These are phyloP conservation scores for Bibio marci DNA, from an alignment of 2,888 invertebrate species.

Conservation along the genomic window DNA sequence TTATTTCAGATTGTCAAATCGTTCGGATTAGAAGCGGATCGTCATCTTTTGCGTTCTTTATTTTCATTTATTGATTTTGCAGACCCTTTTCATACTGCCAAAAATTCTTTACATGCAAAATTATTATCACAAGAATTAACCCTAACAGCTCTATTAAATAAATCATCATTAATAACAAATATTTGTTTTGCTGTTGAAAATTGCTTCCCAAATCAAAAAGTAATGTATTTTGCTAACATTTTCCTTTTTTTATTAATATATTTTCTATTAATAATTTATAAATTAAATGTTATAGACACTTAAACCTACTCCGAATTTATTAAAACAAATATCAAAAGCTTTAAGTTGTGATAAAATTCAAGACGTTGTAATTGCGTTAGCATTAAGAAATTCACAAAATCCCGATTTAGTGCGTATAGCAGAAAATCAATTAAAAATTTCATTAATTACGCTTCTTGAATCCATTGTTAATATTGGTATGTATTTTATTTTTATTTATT, in stretches of 20 bases:
- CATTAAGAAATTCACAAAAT: slow-evolving; percentile 64
- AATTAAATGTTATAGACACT: no score
- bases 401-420: slow-evolving; percentile 57
- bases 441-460: slow-evolving; percentile 12
- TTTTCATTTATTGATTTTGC: slow-evolving; percentile 78
- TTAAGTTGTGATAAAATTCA: slow-evolving; percentile 75
- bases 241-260: no score
- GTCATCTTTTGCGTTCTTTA: slow-evolving; percentile 88
- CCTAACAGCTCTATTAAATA: slow-evolving; percentile 50
- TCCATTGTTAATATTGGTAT: no score
- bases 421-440: slow-evolving; percentile 59
- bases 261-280: slow-evolving; percentile 2
- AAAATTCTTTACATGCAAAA: slow-evolving; percentile 50
- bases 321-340: slow-evolving; percentile 69
- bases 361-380: slow-evolving; percentile 80
- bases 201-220: slow-evolving; percentile 60
- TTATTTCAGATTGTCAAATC: slow-evolving; percentile 82
- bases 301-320: slow-evolving; percentile 61
- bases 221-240: no score
- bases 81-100: slow-evolving; percentile 38
- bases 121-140: slow-evolving; percentile 58
- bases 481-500: no score
- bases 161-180: slow-evolving; percentile 73
- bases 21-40: slow-evolving; percentile 93
- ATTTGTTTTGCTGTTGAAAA: slow-evolving; percentile 79